These are phyloP conservation scores for Cricetomys ansorgei DNA, from an alignment of 2,113 vertebrate genomes.

Conservation along the genomic window DNA sequence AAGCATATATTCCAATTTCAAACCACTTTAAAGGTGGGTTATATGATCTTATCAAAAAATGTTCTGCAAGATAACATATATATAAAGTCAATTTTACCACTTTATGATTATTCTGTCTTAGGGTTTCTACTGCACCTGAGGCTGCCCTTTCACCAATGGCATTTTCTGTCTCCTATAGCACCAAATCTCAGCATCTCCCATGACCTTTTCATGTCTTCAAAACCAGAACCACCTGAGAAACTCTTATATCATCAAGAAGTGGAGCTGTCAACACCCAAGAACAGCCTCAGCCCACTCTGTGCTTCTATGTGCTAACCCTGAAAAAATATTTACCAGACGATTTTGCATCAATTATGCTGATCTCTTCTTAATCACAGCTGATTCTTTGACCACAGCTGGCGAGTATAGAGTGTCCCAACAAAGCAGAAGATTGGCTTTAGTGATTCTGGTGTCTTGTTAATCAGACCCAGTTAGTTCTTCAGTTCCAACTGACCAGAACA, in stretches of 20 bases:
- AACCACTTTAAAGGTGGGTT: neutral
- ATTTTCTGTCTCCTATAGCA: neutral
- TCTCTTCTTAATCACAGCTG: neutral
- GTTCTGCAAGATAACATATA: neutral
- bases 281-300: neutral
- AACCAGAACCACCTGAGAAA: neutral
- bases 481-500: neutral
- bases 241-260: neutral
- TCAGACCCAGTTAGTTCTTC: neutral
- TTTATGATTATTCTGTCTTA: neutral
- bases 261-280: neutral
- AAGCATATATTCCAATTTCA: neutral
- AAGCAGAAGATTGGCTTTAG: too few relatives aligned
- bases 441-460: neutral
- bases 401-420: too few relatives aligned
- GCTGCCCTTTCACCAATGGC: neutral
- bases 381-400: neutral
- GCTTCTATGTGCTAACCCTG: neutral
- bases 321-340: neutral
- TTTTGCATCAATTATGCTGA: neutral
- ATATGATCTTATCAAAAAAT: neutral
- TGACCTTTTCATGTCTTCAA: neutral
- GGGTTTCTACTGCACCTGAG: neutral
- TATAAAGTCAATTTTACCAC: too few relatives aligned
- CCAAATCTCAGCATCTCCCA: neutral